phyloP scores from a whole-genome alignment of 1,140 invertebrate species.

The Tribolium madens region DNA sequence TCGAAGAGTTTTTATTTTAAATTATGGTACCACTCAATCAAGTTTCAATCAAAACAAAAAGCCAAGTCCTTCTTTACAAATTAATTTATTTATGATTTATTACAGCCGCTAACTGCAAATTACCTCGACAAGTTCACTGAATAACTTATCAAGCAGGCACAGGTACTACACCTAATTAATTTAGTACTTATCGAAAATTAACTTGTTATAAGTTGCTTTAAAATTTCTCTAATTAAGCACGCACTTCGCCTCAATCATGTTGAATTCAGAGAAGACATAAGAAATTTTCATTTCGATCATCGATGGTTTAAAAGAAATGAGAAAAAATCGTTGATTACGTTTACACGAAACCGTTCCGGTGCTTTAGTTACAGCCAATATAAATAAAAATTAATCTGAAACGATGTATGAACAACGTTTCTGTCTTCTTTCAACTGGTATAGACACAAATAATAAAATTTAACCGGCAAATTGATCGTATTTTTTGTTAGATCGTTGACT shows the following conservation, averaged over 20 bases:
- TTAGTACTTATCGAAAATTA: conserved; percentile 6
- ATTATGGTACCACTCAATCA: background rate
- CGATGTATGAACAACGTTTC: conserved; percentile 22
- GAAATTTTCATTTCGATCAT: conserved; percentile 19
- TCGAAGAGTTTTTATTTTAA: background rate
- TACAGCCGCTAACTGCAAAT: background rate
- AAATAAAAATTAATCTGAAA: conserved; percentile 38
- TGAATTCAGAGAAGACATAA: conserved; percentile 9
- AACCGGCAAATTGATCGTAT: conserved; percentile 18
- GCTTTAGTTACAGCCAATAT: conserved; percentile 29
- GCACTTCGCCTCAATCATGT: background rate
- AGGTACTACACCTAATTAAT: conserved; percentile 2
- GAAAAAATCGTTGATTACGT: conserved; percentile 15
- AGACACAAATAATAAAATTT: conserved; percentile 28
- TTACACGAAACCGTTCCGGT: conserved; percentile 33
- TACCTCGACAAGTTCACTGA: background rate
- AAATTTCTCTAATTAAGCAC: background rate
- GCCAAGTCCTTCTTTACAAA: background rate
- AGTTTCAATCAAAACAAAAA: background rate
- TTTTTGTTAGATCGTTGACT: background rate
- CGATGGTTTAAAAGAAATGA: background rate
- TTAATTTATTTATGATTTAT: background rate
- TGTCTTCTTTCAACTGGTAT: background rate
- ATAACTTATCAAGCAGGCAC: background rate
- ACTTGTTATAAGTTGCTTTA: background rate